Conservation (phyloP, 1,140 invertebrate species). For the Drosophila murphyi region DNA sequence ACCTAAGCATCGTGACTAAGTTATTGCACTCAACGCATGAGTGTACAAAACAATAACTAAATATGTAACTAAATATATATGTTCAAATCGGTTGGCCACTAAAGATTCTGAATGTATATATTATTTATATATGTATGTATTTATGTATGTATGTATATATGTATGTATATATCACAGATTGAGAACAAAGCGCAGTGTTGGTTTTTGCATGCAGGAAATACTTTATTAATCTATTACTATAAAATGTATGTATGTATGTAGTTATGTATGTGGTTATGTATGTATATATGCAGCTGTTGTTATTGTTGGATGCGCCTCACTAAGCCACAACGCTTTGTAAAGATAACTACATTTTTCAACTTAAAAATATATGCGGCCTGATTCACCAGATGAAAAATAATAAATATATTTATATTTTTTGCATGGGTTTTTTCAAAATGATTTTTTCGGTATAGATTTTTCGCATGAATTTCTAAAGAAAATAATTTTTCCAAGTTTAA, state of each 20-base stretch:
- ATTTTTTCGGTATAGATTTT: no score
- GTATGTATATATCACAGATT: constrained; percentile 6
- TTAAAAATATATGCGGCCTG: no score
- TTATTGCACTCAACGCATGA: not conserved
- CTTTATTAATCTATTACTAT: constrained; percentile 27
- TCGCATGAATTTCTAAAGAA: no score
- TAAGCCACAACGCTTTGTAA: constrained; percentile 26
- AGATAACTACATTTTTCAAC: no score
- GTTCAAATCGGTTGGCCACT: constrained; percentile 59
- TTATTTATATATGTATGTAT: not conserved
- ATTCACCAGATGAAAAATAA: no score
- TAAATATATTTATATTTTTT: no score
- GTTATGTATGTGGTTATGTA: constrained; percentile 1
- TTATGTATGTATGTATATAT: not conserved
- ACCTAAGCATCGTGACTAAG: not conserved
- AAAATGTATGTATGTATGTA: no score
- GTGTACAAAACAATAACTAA: constrained; percentile 20
- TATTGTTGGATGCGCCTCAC: constrained; percentile 28
- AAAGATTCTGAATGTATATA: constrained; percentile 8
- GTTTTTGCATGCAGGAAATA: constrained; percentile 64
- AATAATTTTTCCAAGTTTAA: no score
- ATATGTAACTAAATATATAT: constrained; percentile 27
- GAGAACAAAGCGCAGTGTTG: constrained; percentile 15
- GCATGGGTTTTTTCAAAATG: no score
- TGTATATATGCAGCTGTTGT: constrained; percentile 4